Conservation (phyloP, 1,140 invertebrate genomes). For the Galendromus occidentalis region DNA sequence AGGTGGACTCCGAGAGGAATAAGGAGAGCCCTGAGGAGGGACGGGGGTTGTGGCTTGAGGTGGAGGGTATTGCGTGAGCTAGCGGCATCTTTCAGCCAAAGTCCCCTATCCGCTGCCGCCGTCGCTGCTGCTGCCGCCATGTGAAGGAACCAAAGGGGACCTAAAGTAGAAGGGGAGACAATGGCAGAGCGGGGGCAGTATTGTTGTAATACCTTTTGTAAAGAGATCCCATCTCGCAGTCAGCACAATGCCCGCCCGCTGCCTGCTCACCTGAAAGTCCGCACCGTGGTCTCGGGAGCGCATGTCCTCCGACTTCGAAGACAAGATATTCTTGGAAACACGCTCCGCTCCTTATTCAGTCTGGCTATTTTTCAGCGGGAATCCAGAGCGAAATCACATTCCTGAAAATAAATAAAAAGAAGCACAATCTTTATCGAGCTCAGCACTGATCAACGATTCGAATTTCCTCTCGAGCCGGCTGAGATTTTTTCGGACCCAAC, state of each 20-base stretch:
- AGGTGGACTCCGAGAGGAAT: too few relatives aligned
- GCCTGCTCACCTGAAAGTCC: not conserved
- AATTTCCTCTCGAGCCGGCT: too few relatives aligned
- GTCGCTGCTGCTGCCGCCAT: not conserved
- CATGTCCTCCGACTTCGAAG: too few relatives aligned
- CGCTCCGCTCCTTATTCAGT: too few relatives aligned
- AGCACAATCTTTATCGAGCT: too few relatives aligned
- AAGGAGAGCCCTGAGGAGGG: not conserved
- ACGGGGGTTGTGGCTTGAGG: not conserved
- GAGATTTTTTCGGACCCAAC: too few relatives aligned
- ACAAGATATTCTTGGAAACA: too few relatives aligned
- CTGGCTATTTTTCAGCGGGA: too few relatives aligned
- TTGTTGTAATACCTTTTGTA: constrained; percentile 2
- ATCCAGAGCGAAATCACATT: too few relatives aligned
- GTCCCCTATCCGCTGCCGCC: not conserved
- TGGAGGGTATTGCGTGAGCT: not conserved
- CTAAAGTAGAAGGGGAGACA: not conserved
- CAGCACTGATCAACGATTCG: too few relatives aligned
- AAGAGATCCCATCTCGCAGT: constrained; percentile 3
- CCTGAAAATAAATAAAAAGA: too few relatives aligned
- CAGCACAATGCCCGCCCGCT: not conserved
- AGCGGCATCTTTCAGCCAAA: constrained; percentile 2
- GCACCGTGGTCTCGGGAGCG: too few relatives aligned
- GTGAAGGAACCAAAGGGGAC: not conserved
- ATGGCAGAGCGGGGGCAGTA: not conserved